These are phyloP conservation scores for Mionectes macconnelli DNA, from an alignment of 2,113 vertebrate genomes.

Conservation along the genomic window DNA sequence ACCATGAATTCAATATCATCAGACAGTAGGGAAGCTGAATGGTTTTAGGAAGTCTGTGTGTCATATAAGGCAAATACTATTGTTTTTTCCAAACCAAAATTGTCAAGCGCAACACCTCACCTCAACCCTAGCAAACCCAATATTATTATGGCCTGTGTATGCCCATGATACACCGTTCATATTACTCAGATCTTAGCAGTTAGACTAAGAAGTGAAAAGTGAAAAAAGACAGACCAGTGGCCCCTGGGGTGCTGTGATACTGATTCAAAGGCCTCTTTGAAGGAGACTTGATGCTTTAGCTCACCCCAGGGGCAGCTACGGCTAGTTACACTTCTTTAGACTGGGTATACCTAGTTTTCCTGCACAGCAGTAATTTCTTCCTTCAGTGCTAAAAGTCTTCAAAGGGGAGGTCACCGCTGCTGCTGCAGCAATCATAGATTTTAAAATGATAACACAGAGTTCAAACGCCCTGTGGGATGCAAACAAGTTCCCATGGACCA, in stretches of 20 bases:
- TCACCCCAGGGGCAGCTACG: not conserved
- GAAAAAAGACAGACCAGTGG: not conserved
- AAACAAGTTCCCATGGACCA: not conserved
- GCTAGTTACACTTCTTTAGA: not conserved
- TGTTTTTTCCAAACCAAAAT: not conserved
- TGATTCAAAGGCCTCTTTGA: not conserved
- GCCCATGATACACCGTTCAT: not conserved
- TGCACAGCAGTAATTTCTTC: not conserved
- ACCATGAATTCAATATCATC: not conserved
- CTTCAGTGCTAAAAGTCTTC: not conserved
- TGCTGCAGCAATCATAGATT: not conserved
- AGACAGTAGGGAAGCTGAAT: not conserved
- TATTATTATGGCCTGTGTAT: not conserved
- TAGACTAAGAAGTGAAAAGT: not conserved
- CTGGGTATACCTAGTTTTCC: not conserved
- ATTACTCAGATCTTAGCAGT: not conserved
- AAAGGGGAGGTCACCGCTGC: not conserved
- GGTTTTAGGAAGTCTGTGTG: not conserved
- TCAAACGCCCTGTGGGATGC: not conserved
- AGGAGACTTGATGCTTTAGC: not conserved
- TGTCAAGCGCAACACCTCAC: not conserved
- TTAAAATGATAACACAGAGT: not conserved
- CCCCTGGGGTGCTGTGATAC: not conserved
- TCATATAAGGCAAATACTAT: not conserved
- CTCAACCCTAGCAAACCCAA: not conserved